phyloP scores from a whole-genome alignment of 2,113 vertebrate species.

The Coptodon rendalli region DNA sequence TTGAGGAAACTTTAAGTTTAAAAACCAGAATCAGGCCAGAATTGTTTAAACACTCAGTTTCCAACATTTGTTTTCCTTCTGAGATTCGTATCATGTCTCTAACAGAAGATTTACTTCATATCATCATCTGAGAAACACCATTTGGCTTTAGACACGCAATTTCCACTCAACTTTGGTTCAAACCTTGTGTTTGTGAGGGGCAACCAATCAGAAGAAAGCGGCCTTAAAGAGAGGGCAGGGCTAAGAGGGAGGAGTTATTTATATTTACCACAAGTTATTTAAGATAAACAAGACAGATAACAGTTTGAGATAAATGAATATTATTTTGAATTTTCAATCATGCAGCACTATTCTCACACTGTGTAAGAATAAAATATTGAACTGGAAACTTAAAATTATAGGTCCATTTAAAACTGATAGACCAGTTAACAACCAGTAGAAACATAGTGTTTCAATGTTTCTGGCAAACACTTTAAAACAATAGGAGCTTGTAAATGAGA shows the following conservation, averaged over 20 bases:
- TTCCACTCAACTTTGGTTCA: not conserved
- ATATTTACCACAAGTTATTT: not conserved
- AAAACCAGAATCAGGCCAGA: too few species aligned
- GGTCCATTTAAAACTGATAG: not conserved
- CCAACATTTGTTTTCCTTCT: not conserved
- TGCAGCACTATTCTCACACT: fast-evolving
- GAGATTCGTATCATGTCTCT: not conserved
- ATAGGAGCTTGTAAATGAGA: not conserved
- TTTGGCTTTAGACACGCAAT: not conserved
- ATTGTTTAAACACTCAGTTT: too few species aligned
- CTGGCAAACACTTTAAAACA: not conserved
- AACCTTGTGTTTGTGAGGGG: not conserved
- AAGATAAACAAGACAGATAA: not conserved
- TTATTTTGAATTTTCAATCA: not conserved
- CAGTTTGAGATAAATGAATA: not conserved
- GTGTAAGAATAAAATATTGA: not conserved
- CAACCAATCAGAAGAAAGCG: not conserved
- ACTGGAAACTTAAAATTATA: not conserved
- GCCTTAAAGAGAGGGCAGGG: not conserved
- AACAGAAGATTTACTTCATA: too few species aligned
- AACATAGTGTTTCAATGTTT: not conserved
- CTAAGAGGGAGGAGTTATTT: not conserved
- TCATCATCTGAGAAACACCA: not conserved
- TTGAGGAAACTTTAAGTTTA: too few species aligned
- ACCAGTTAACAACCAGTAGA: fast-evolving